Percentiles rank a stretch among this genome's conserved stretches.
Evolutionary conservation across 2,113 vertebrate species (phyloP).

Genomic region (Paracanthobrama guichenoti): DNA sequence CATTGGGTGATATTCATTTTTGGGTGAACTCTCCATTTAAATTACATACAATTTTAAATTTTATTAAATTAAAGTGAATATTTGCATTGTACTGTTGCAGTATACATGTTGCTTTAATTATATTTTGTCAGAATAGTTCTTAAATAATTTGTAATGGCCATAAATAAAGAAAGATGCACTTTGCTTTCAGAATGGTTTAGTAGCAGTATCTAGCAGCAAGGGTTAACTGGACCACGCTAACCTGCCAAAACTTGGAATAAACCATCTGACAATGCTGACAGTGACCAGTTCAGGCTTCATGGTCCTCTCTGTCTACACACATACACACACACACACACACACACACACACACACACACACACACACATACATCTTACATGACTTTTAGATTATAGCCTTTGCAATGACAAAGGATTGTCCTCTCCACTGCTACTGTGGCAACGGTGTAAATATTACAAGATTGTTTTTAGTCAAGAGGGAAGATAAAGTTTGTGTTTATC

Average conservation of each 20-base stretch:
- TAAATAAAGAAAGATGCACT: not conserved
- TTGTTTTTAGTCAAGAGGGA: not conserved
- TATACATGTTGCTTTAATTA: not conserved
- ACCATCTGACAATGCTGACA: not conserved
- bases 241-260: not conserved
- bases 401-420: not conserved
- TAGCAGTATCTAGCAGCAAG: not conserved
- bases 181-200: not conserved
- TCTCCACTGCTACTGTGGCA: constrained; percentile 51
- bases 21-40: no score
- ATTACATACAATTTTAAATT: no score
- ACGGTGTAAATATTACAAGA: constrained; percentile 55
- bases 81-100: no score
- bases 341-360: no score
- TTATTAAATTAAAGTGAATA: no score
- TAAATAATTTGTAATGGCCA: not conserved
- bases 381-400: not conserved
- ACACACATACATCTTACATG: not conserved
- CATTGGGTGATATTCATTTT: no score
- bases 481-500: not conserved
- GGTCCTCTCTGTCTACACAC: not conserved
- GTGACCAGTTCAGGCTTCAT: not conserved
- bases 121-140: not conserved
- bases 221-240: not conserved
- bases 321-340: no score